phyloP scores from a whole-genome alignment of 1,140 invertebrate species.

The Portunus trituberculatus region DNA sequence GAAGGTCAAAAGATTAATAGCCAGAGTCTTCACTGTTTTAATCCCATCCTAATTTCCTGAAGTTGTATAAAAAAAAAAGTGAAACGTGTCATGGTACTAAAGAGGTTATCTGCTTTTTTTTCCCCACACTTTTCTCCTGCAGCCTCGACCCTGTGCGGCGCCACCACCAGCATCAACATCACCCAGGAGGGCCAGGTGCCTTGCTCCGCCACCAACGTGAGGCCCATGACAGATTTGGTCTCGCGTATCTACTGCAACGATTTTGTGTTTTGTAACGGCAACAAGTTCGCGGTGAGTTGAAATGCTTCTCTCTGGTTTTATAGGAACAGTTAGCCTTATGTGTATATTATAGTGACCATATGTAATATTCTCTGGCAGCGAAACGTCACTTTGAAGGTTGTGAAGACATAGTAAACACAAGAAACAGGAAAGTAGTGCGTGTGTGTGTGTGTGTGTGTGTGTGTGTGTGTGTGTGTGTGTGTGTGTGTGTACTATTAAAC shows the following conservation, averaged over 20 bases:
- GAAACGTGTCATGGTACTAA: not conserved
- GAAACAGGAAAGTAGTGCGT: no score
- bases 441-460: no score
- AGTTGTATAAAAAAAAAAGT: not conserved
- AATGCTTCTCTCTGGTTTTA: not conserved
- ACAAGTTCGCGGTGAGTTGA: slow-evolving; percentile 5
- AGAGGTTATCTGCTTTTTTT: not conserved
- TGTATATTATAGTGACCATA: not conserved
- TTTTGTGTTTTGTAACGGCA: not conserved
- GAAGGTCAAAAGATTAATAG: no score
- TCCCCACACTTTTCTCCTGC: not conserved
- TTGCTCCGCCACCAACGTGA: slow-evolving; percentile 37
- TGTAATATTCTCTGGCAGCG: not conserved
- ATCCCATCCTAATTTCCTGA: no score
- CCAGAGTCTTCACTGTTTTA: no score
- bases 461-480: no score
- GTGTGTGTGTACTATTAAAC: no score
- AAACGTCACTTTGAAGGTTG: no score
- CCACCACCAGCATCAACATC: not conserved
- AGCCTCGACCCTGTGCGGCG: slow-evolving; percentile 3
- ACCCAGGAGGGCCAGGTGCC: slow-evolving; percentile 22
- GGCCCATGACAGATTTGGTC: slow-evolving; percentile 32
- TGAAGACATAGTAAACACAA: no score
- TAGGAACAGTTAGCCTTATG: not conserved
- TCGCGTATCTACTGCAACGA: slow-evolving; percentile 14